Conservation (phyloP, 2,888 invertebrate genomes). For the Tethea ocularis region DNA sequence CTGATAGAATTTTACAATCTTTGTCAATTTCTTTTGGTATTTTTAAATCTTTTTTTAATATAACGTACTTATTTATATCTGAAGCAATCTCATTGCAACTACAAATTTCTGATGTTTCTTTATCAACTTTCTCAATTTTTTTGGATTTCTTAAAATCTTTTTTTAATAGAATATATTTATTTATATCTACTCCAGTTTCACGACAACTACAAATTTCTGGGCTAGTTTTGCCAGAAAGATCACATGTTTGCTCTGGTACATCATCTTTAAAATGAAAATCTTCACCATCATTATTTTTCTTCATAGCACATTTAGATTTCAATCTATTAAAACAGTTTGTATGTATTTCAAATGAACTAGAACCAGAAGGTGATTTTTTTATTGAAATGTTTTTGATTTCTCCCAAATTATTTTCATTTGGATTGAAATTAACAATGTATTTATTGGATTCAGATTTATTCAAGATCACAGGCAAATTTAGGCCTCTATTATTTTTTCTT, state of each 20-base stretch:
- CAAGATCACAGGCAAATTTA: constrained; percentile 32
- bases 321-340: constrained; percentile 20
- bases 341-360: constrained; percentile 34
- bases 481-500: constrained; percentile 32
- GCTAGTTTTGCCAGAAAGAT: not conserved
- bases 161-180: not conserved
- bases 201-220: not conserved
- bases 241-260: not conserved
- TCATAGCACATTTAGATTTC: constrained; percentile 12
- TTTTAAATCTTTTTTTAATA: not conserved
- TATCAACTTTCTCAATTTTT: not conserved
- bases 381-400: constrained; percentile 27
- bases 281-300: constrained; percentile 9
- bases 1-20: not conserved
- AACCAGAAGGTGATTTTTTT: constrained; percentile 39
- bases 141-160: not conserved
- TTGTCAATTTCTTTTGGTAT: not conserved
- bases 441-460: constrained; percentile 42
- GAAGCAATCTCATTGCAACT: not conserved
- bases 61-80: not conserved
- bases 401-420: constrained; percentile 19
- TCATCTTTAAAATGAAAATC: not conserved
- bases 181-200: not conserved
- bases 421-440: constrained; percentile 36
- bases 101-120: not conserved